Conservation (phyloP, 2,113 vertebrate genomes). For the Danionella cerebrum region DNA sequence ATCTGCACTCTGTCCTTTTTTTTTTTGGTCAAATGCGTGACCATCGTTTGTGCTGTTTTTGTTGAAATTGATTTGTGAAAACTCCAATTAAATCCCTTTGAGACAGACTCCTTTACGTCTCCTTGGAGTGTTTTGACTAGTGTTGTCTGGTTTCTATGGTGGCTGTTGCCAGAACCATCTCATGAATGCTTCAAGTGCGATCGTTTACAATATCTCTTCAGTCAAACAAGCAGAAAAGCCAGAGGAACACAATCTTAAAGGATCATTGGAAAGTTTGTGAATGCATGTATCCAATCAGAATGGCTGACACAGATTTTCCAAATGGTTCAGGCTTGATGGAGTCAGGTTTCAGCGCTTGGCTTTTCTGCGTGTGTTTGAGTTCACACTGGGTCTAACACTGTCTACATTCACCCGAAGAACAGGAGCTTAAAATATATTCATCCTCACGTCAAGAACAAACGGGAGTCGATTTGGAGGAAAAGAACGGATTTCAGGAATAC, state of each 20-base stretch:
- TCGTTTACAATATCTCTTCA: not conserved
- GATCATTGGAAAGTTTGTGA: too few species aligned
- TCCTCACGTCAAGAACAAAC: not conserved
- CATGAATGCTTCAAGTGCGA: not conserved
- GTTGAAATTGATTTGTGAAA: not conserved
- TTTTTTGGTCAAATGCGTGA: not conserved
- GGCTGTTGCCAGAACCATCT: not conserved
- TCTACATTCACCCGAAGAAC: not conserved
- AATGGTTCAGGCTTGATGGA: conserved; percentile 4
- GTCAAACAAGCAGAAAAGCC: too few species aligned
- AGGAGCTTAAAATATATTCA: not conserved
- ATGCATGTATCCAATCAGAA: not conserved
- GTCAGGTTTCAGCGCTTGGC: conserved; percentile 21
- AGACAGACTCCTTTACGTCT: conserved; percentile 10
- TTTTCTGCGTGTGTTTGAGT: not conserved
- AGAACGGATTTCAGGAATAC: not conserved
- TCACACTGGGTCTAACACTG: not conserved
- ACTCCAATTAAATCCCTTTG: conserved; percentile 22
- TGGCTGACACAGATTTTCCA: conserved; percentile 7
- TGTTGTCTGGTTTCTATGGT: not conserved
- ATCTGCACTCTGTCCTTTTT: not conserved
- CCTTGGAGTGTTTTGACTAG: conserved; percentile 22
- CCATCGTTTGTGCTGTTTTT: not conserved
- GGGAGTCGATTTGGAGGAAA: not conserved
- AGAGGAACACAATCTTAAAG: too few species aligned